Base-by-base conservation (phyloP, 2,888 invertebrate genomes). In the Neocrepidodera transversa region DNA sequence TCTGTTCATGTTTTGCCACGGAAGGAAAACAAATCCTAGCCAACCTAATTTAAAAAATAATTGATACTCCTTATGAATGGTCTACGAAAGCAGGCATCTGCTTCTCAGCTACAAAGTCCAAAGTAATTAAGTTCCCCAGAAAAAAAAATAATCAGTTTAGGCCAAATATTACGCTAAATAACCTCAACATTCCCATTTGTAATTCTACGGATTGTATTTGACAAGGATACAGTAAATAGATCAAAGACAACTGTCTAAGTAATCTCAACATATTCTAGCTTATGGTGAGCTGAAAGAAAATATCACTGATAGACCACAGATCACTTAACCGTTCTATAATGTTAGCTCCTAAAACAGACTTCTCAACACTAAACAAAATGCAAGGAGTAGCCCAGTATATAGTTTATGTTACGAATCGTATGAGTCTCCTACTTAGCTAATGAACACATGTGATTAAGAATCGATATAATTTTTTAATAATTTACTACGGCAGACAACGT, bases 231-330 rank as follows among this genome's bases (percentile, higher is more conserved):
- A 23, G n/a, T 1, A 18, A 43, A 32, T n/a, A 49, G 2, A 14
- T 17, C 8, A 36, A 54, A 28, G 10, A 8, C 36, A 47, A 47
- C 20, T 30, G 18, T 20, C 8, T 20, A 11, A 2, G 28, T n/a
- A 38, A 40, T 14, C 18, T 52, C 3, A 14, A 52, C 11, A n/a
- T n/a, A 2, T 26, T 7, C 16, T 42, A 10, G 20, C 14, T 16
- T 30, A 35, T 42, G 30, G 28, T 32, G 20, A 11, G 28, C 43
- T 7, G 16, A 53, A 53, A 53, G n/a, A 6, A 49, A 11, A 18
- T 43, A 2, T 10, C 43, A 8, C 35, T 43, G 11, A 42, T 32
- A 42, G 45, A 47, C 20, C 26, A 45, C n/a, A 45, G 54, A 47
- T 20, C 45, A 2, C 47, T 47, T n/a, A 54, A 43, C 11, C 13